Evolutionary conservation across 1,140 invertebrate genomes (phyloP).

Genomic region (Pogonognathellus flavescens): DNA sequence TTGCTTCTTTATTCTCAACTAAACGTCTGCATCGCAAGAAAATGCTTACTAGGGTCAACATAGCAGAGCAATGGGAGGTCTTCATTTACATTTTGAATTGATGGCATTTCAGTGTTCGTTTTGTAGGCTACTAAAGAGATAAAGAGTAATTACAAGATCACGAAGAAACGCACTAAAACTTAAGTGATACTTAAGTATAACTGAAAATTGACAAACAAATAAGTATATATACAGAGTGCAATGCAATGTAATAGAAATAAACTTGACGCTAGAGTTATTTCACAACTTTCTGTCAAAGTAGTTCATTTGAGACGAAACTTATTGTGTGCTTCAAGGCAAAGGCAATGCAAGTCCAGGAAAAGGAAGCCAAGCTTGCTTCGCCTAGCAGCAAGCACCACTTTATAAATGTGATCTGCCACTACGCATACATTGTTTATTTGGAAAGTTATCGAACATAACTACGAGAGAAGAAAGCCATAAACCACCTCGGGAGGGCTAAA

Average conservation of each 20-base stretch:
- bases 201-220: constrained; percentile 37
- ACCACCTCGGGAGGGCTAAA: constrained; percentile 46
- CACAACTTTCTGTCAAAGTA: constrained; percentile 25
- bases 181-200: constrained; percentile 20
- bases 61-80: neutral
- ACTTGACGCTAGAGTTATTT: constrained; percentile 30
- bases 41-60: no score
- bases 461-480: constrained; percentile 39
- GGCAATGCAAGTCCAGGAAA: neutral
- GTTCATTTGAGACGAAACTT: constrained; percentile 45
- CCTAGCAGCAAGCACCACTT: neutral
- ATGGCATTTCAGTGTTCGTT: constrained; percentile 23
- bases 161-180: neutral
- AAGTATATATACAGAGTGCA: neutral
- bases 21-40: no score
- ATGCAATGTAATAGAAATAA: constrained; percentile 30
- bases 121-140: neutral
- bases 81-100: constrained; percentile 15
- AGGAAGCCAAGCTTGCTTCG: no score
- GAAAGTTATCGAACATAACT: constrained; percentile 47
- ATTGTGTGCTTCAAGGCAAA: constrained; percentile 23
- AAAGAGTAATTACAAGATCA: constrained; percentile 24
- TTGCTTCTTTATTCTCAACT: no score
- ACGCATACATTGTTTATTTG: constrained; percentile 36
- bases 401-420: constrained; percentile 31